Evolutionary conservation across 1,140 invertebrate species (phyloP).

Genomic region (Diploscapter pachys): DNA sequence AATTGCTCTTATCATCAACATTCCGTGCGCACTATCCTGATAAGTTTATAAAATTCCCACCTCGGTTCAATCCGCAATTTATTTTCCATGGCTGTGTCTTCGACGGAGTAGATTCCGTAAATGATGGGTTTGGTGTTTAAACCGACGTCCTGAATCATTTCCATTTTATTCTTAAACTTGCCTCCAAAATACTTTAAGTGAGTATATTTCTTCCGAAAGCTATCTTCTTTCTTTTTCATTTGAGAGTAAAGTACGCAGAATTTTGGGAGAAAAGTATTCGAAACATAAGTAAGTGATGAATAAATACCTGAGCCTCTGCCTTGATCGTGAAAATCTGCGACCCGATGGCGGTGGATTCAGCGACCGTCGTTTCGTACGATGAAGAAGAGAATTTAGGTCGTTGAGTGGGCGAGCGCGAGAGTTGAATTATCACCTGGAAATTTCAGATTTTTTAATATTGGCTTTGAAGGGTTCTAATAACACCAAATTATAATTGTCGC

Average conservation of each 20-base stretch:
- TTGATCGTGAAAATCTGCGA: constrained; percentile 28
- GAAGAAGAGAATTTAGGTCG: constrained; percentile 20
- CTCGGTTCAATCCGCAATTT: constrained; percentile 26
- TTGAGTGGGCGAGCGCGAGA: constrained; percentile 8
- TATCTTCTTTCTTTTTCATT: too few relatives aligned
- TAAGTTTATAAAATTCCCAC: background rate
- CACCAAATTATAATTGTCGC: too few relatives aligned
- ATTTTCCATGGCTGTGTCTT: constrained; percentile 23
- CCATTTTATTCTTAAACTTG: too few relatives aligned
- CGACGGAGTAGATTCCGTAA: constrained; percentile 15
- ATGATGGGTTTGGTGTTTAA: constrained; percentile 17
- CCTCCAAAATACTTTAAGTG: too few relatives aligned
- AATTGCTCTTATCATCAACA: too few relatives aligned
- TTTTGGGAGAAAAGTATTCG: too few relatives aligned
- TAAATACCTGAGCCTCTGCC: background rate
- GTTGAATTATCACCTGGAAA: background rate
- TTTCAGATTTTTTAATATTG: too few relatives aligned
- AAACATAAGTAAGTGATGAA: too few relatives aligned
- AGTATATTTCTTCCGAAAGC: too few relatives aligned
- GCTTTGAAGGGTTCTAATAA: too few relatives aligned
- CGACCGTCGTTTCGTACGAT: constrained; percentile 20
- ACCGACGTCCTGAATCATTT: background rate
- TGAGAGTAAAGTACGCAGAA: too few relatives aligned
- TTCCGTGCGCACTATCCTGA: too few relatives aligned
- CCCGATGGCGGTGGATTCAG: constrained; percentile 20